Conservation (phyloP, 2,113 vertebrate species). For the Synchiropus splendidus region DNA sequence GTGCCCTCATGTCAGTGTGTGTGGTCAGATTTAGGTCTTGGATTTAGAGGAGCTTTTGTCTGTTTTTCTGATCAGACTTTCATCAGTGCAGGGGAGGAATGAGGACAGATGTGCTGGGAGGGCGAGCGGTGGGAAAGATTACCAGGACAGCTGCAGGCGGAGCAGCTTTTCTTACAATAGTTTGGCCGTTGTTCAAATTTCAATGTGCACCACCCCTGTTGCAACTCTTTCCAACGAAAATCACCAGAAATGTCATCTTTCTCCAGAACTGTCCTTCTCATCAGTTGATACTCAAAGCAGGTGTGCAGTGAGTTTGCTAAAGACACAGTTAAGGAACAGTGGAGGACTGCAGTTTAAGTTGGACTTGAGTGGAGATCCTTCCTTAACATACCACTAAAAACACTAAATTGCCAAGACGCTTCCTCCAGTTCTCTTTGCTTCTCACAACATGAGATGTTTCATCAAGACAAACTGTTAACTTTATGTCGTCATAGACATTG, state of each 20-base stretch:
- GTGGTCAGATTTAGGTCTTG: slow-evolving; percentile 27
- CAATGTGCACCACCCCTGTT: slow-evolving; percentile 24
- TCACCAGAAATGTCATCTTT: too few relatives aligned
- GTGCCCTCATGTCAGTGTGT: slow-evolving; percentile 23
- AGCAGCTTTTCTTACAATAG: slow-evolving; percentile 40
- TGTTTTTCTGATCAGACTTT: slow-evolving; percentile 39
- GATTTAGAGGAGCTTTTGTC: slow-evolving; percentile 9
- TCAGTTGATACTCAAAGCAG: slow-evolving; percentile 3
- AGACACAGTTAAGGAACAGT: too few relatives aligned
- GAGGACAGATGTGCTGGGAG: slow-evolving; percentile 44
- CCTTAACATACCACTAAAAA: too few relatives aligned
- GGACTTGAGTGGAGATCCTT: too few relatives aligned
- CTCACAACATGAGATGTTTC: too few relatives aligned
- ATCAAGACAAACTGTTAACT: too few relatives aligned
- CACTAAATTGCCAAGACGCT: too few relatives aligned
- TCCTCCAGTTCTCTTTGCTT: too few relatives aligned
- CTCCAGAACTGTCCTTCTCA: background rate
- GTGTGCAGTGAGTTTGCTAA: too few relatives aligned
- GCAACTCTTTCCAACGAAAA: slow-evolving; percentile 2
- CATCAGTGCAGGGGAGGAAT: slow-evolving; percentile 22
- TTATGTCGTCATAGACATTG: too few relatives aligned
- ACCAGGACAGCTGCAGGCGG: slow-evolving; percentile 45
- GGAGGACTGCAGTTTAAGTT: too few relatives aligned
- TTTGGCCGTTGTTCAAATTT: slow-evolving; percentile 44
- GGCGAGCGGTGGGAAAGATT: slow-evolving; percentile 32